phyloP scores from a whole-genome alignment of 2,113 vertebrate species.

The Carollia perspicillata region DNA sequence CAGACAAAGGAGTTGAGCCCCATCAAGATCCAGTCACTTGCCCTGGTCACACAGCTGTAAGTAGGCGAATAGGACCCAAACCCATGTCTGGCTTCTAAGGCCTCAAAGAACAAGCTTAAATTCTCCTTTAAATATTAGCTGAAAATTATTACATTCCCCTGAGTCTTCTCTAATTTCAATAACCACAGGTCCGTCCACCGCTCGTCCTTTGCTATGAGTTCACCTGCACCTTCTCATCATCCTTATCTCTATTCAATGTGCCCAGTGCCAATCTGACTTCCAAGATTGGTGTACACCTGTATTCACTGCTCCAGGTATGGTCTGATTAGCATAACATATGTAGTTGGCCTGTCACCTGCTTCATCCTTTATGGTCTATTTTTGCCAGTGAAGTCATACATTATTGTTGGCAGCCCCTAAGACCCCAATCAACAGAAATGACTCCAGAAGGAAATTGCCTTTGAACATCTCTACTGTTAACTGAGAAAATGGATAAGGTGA shows the following conservation, averaged over 20 bases:
- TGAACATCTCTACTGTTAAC: background rate
- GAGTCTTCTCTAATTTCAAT: background rate
- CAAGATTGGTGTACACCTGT: background rate
- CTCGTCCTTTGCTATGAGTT: background rate
- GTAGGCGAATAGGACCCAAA: background rate
- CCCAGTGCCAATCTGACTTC: background rate
- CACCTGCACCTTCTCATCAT: background rate
- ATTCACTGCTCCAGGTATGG: background rate
- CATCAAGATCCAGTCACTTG: background rate
- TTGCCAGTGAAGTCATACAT: background rate
- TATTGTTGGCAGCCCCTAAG: background rate
- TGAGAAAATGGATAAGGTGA: background rate
- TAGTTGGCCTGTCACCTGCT: background rate
- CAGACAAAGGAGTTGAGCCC: background rate
- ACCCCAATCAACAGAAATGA: conserved; percentile 14
- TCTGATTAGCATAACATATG: background rate
- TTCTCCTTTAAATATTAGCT: background rate
- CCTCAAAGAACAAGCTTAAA: background rate
- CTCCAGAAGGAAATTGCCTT: background rate
- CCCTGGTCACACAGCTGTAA: background rate
- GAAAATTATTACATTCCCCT: background rate
- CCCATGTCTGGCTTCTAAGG: background rate
- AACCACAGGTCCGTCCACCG: background rate
- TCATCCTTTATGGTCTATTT: background rate
- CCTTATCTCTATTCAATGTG: background rate